Percentiles rank a stretch among this genome's conserved stretches.
These are phyloP conservation scores for Germaria angustata DNA, from an alignment of 2,888 invertebrate genomes.

Conservation along the genomic window DNA sequence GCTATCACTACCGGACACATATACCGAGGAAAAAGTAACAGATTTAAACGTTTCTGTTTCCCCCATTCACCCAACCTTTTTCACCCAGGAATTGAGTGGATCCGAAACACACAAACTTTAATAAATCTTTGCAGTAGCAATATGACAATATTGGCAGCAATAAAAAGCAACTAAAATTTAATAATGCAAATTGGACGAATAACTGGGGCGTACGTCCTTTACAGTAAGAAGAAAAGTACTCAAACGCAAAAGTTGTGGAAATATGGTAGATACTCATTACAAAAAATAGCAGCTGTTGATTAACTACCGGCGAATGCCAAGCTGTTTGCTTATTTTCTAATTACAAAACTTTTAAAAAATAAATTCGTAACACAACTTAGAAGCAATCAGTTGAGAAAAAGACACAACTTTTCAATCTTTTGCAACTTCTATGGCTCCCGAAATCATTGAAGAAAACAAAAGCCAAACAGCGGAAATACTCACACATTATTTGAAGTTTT, in stretches of 20 bases:
- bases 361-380: background rate
- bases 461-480: background rate
- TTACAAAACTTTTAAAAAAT: conserved; percentile 34
- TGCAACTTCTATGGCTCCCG: background rate
- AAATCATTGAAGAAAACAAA: background rate
- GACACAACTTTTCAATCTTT: background rate
- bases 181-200: conserved; percentile 66
- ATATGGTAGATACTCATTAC: background rate
- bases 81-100: background rate
- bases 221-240: background rate
- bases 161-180: conserved; percentile 53
- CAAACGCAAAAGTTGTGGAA: background rate
- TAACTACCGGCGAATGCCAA: background rate
- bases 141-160: background rate
- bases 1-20: conserved; percentile 4
- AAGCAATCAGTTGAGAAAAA: background rate
- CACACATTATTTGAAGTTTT: conserved; percentile 13
- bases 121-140: conserved; percentile 6
- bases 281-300: conserved; percentile 38
- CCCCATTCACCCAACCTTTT: background rate
- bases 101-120: background rate
- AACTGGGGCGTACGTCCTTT: conserved; percentile 62
- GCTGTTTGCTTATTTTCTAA: conserved; percentile 9
- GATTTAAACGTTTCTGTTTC: conserved; percentile 18
- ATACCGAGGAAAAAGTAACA: conserved; percentile 59